A percentile compares a stretch with the other conserved stretches of the same genome.
These are phyloP conservation scores for Acanthoscelides obtectus DNA, from an alignment of 2,888 invertebrate genomes.

Conservation along the genomic window DNA sequence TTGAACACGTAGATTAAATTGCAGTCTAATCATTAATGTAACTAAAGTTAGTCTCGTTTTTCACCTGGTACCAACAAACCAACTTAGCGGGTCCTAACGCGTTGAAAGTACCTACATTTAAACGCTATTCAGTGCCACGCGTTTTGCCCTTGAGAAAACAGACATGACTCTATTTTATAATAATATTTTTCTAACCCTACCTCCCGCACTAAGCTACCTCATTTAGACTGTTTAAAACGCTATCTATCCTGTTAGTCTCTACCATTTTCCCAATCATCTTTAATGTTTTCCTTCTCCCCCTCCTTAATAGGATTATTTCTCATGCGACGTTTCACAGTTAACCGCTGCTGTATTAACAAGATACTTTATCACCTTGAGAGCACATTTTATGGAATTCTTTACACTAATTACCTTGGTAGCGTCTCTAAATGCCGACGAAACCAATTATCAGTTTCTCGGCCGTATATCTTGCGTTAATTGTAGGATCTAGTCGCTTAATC, in stretches of 20 bases:
- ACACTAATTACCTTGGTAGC: neutral
- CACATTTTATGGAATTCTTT: neutral
- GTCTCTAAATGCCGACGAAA: neutral
- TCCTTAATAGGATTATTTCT: neutral
- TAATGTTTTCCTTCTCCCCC: neutral
- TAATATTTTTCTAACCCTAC: neutral
- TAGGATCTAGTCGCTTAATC: neutral
- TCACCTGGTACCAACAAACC: too few species aligned
- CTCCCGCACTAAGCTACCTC: neutral
- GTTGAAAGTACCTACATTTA: too few species aligned
- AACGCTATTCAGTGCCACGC: too few species aligned
- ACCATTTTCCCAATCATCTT: neutral
- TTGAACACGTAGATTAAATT: too few species aligned
- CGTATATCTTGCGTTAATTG: neutral
- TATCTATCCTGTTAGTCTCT: neutral
- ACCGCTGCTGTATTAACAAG: neutral
- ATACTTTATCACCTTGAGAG: neutral
- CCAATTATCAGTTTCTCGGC: neutral
- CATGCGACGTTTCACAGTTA: neutral
- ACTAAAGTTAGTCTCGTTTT: too few species aligned
- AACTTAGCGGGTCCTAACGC: too few species aligned
- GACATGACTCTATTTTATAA: too few species aligned
- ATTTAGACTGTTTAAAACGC: neutral
- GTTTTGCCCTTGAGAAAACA: too few species aligned
- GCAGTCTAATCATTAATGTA: too few species aligned